These are phyloP conservation scores for Clarias gariepinus DNA, from an alignment of 2,113 vertebrate genomes.

Conservation along the genomic window DNA sequence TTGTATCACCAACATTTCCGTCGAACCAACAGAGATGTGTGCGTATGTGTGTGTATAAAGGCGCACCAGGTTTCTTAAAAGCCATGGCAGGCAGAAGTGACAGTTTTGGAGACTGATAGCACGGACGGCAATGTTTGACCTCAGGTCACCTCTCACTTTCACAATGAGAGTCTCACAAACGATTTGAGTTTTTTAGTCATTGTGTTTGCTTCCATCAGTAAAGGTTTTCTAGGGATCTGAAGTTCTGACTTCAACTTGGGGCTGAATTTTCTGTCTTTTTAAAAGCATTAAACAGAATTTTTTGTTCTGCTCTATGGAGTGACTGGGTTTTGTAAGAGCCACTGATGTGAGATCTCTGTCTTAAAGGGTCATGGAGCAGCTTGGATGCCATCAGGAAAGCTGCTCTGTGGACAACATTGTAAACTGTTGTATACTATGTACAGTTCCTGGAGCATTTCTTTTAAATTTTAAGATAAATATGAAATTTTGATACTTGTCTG, in stretches of 20 bases:
- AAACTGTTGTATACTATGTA: constrained; percentile 96
- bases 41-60: background rate
- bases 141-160: constrained; percentile 43
- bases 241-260: background rate
- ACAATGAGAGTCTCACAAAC: constrained; percentile 19
- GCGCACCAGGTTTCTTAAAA: constrained; percentile 14
- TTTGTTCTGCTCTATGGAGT: constrained; percentile 63
- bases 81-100: constrained; percentile 8
- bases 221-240: background rate
- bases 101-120: background rate
- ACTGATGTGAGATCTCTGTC: constrained; percentile 40
- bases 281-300: constrained; percentile 68
- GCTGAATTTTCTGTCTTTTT: background rate
- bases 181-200: constrained; percentile 1
- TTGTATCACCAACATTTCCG: constrained; percentile 6
- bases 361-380: constrained; percentile 46
- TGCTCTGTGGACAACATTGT: constrained; percentile 73
- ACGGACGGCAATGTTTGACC: constrained; percentile 30
- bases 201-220: constrained; percentile 19
- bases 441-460: constrained; percentile 74
- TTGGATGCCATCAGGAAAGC: constrained; percentile 50
- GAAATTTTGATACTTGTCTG: constrained; percentile 73
- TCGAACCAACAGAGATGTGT: background rate
- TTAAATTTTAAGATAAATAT: constrained; percentile 72
- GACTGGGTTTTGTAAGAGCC: constrained; percentile 66